phyloP scores from a whole-genome alignment of 2,113 vertebrate genomes.

The Menidia beryllina region DNA sequence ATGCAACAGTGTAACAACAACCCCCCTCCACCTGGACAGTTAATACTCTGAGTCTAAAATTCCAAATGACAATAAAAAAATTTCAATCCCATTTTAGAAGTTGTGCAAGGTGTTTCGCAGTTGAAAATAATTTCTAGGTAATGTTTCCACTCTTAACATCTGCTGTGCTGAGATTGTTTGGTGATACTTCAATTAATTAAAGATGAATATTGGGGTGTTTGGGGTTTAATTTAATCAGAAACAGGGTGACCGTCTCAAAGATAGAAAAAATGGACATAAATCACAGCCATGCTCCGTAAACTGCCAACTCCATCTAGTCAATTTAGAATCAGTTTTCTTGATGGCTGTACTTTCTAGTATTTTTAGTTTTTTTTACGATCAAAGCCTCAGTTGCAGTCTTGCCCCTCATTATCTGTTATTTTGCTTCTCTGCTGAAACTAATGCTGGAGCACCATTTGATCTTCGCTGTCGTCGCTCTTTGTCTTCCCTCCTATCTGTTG shows the following conservation, averaged over 20 bases:
- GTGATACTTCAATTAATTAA: slow-evolving; percentile 64
- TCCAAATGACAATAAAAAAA: no score
- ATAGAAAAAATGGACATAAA: slow-evolving; percentile 4
- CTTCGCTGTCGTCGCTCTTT: slow-evolving; percentile 49
- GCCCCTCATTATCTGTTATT: slow-evolving; percentile 42
- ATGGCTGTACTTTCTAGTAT: slow-evolving; percentile 14
- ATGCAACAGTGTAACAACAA: not conserved
- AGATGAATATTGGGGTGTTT: slow-evolving; percentile 34
- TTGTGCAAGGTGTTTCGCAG: not conserved
- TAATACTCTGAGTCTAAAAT: no score
- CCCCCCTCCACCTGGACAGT: no score
- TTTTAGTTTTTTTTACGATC: slow-evolving; percentile 15
- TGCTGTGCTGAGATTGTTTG: slow-evolving; percentile 52
- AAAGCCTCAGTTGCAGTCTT: slow-evolving; percentile 29
- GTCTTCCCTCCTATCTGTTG: slow-evolving; percentile 54
- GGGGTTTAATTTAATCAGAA: slow-evolving; percentile 53
- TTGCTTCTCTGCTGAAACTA: slow-evolving; percentile 25
- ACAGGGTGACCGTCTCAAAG: slow-evolving; percentile 7
- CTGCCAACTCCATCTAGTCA: not conserved
- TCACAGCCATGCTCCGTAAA: not conserved
- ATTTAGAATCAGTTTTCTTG: slow-evolving; percentile 23
- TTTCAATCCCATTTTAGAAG: no score
- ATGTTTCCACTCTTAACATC: slow-evolving; percentile 58
- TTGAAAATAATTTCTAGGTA: slow-evolving; percentile 20
- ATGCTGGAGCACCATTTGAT: slow-evolving; percentile 31